Conservation (phyloP, 2,113 vertebrate genomes). For the Varanus salvator region DNA sequence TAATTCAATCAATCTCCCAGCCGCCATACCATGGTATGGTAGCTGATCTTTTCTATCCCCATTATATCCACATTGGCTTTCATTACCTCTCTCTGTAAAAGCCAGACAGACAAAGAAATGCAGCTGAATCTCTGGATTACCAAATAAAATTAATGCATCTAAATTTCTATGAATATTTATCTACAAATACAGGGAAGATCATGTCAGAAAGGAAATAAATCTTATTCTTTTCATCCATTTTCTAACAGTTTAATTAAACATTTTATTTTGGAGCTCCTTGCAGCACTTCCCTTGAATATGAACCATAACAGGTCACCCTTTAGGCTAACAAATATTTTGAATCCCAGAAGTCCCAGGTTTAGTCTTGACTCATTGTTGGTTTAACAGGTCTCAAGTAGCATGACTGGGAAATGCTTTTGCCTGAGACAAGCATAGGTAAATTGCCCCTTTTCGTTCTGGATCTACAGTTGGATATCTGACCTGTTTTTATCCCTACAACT, state of each 20-base stretch:
- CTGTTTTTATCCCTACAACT: not conserved
- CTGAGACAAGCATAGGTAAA: not conserved
- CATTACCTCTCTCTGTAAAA: not conserved
- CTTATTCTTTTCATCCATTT: conserved; percentile 13
- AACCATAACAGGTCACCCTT: conserved; percentile 33
- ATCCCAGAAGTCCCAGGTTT: not conserved
- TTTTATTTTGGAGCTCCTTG: conserved; percentile 51
- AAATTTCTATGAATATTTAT: conserved; percentile 40
- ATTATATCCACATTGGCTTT: not conserved
- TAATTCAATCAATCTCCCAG: not conserved
- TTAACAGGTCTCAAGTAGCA: not conserved
- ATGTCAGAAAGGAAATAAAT: conserved; percentile 31
- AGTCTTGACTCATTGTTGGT: not conserved
- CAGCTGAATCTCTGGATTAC: conserved; percentile 32
- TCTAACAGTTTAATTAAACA: conserved; percentile 42
- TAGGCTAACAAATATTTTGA: not conserved
- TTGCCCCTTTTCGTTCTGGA: not conserved
- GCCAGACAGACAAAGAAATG: conserved; percentile 21
- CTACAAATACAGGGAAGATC: conserved; percentile 38
- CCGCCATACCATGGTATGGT: not conserved
- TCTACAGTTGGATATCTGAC: not conserved
- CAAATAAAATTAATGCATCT: conserved; percentile 28
- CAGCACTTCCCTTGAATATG: conserved; percentile 50
- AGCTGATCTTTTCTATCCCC: not conserved
- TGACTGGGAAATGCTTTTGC: too few species aligned